Evolutionary conservation across 2,888 invertebrate species (phyloP).

Genomic region (Pyrgus malvae): DNA sequence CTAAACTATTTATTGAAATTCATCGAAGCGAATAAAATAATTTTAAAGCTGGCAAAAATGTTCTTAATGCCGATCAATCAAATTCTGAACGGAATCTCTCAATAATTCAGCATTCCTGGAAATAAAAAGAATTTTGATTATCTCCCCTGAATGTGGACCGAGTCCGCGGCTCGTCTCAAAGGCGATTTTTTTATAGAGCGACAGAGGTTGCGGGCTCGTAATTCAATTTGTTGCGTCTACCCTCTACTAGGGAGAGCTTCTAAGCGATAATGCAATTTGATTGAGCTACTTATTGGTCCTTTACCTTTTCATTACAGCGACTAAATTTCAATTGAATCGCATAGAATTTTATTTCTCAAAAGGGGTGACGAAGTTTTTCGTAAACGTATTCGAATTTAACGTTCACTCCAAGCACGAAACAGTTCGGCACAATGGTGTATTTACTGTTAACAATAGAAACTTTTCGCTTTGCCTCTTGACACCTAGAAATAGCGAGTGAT

Average conservation of each 20-base stretch:
- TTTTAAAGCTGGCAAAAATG: neutral
- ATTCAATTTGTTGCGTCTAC: constrained; percentile 72
- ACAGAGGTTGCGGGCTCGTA: constrained; percentile 62
- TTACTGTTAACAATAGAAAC: constrained; percentile 54
- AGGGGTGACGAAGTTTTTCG: constrained; percentile 33
- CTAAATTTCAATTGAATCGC: constrained; percentile 56
- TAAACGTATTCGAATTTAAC: constrained; percentile 38
- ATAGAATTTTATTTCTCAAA: constrained; percentile 38
- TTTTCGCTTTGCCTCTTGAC: constrained; percentile 62
- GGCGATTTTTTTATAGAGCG: constrained; percentile 60
- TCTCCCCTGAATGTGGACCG: constrained; percentile 29
- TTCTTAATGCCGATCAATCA: constrained; percentile 1
- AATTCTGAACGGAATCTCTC: constrained; percentile 12
- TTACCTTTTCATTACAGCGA: constrained; percentile 68
- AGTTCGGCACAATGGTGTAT: constrained; percentile 48
- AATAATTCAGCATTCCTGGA: constrained; percentile 27
- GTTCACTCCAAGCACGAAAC: constrained; percentile 49
- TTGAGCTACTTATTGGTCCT: constrained; percentile 74
- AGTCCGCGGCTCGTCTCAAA: constrained; percentile 45
- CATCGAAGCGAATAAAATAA: too few relatives aligned
- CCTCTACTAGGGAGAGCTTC: constrained; percentile 53
- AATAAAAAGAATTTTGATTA: constrained; percentile 51
- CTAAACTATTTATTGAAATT: too few relatives aligned
- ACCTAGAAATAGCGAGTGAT: constrained; percentile 55
- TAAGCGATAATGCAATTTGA: constrained; percentile 73